These are phyloP conservation scores for Theonella swinhoei DNA, from an alignment of 37 sponge, comb jelly and placozoan genomes.

Conservation along the genomic window DNA sequence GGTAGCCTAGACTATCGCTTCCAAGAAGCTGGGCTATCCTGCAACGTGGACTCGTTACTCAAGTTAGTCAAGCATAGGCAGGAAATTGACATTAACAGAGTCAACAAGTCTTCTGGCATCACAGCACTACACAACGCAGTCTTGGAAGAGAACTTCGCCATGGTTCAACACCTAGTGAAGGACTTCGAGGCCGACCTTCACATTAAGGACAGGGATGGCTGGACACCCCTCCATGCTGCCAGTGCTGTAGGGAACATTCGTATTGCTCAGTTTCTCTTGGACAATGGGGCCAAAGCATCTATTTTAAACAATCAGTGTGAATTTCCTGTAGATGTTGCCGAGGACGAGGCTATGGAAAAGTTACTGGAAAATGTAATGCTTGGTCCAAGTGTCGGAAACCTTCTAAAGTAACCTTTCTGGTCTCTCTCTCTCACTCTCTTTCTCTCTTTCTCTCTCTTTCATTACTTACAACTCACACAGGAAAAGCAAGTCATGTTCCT, in stretches of 20 bases:
- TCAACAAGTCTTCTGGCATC: slow-evolving; percentile 71
- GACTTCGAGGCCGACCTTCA: slow-evolving; percentile 72
- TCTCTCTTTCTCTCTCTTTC: not conserved
- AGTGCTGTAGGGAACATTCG: slow-evolving; percentile 85
- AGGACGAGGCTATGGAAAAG: slow-evolving; percentile 72
- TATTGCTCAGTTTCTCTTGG: slow-evolving; percentile 86
- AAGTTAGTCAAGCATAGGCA: slow-evolving; percentile 61
- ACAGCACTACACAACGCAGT: slow-evolving; percentile 83
- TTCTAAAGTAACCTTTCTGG: not conserved
- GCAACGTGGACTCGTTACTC: slow-evolving; percentile 62
- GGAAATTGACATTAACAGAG: slow-evolving; percentile 72
- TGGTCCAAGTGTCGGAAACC: slow-evolving; percentile 43
- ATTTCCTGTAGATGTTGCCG: slow-evolving; percentile 85
- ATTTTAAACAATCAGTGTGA: slow-evolving; percentile 75
- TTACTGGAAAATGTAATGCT: slow-evolving; percentile 81
- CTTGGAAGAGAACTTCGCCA: slow-evolving; percentile 82
- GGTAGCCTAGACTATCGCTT: slow-evolving; percentile 74
- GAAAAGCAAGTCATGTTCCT: not conserved
- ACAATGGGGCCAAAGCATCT: slow-evolving; percentile 84
- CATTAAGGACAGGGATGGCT: slow-evolving; percentile 76
- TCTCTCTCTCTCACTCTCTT: not conserved
- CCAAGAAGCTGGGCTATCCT: slow-evolving; percentile 77
- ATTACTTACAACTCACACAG: not conserved
- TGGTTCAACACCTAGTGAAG: slow-evolving; percentile 75
- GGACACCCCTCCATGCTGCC: slow-evolving; percentile 88